Conservation (phyloP, 2,113 vertebrate species). For the Hemicordylus capensis region DNA sequence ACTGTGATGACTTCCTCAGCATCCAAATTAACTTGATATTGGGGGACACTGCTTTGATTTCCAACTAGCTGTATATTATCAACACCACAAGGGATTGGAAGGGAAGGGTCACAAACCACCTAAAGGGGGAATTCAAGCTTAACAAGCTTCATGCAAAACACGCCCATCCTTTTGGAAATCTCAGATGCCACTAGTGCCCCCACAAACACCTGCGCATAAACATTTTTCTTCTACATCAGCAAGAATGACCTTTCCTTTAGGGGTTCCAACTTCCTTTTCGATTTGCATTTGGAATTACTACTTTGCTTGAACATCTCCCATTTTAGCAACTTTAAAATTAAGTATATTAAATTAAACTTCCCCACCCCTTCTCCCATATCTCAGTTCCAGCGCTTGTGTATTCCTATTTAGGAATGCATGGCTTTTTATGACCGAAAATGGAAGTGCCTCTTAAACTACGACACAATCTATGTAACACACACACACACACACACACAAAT, state of each 20-base stretch:
- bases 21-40: neutral
- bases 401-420: conserved; percentile 75
- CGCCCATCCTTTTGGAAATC: neutral
- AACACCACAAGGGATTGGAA: rapidly evolving
- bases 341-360: conserved; percentile 46
- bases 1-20: neutral
- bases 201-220: neutral
- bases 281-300: neutral
- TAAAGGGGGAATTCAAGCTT: neutral
- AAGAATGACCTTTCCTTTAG: neutral
- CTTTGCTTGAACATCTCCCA: neutral
- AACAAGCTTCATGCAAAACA: neutral
- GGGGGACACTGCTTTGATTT: neutral
- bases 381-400: conserved; percentile 66
- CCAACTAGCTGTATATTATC: neutral
- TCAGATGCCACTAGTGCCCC: neutral
- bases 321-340: conserved; percentile 39
- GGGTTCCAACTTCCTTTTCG: neutral
- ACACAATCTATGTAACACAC: conserved; percentile 70
- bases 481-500: conserved; percentile 73
- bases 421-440: conserved; percentile 75
- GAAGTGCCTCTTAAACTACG: conserved; percentile 69
- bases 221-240: neutral
- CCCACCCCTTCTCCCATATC: conserved; percentile 40
- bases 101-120: neutral